Conservation (phyloP, 2,888 invertebrate genomes). For the Amphipoea lucens region DNA sequence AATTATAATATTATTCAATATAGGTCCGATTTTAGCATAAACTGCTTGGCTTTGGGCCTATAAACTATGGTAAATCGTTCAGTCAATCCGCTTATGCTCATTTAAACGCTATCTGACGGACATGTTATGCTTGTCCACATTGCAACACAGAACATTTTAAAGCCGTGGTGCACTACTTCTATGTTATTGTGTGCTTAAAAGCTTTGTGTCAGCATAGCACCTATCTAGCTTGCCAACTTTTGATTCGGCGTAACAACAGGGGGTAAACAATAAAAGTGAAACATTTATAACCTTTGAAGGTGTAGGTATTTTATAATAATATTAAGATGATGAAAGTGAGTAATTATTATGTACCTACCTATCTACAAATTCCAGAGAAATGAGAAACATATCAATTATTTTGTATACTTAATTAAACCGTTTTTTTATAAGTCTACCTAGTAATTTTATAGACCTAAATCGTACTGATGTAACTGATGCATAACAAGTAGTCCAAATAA, state of each 20-base stretch:
- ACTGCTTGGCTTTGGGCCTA: not conserved
- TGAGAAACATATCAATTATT: not conserved
- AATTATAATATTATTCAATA: not conserved
- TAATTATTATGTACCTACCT: slow-evolving; percentile 12
- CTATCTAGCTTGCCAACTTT: slow-evolving; percentile 1
- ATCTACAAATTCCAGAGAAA: slow-evolving; percentile 23
- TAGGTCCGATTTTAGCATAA: not conserved
- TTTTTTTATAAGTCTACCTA: not conserved
- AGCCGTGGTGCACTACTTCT: not conserved
- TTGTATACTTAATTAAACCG: not conserved
- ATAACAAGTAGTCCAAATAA: slow-evolving; percentile 17
- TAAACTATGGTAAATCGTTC: not conserved
- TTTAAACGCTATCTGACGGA: not conserved
- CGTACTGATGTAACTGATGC: slow-evolving; percentile 6
- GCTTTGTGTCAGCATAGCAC: not conserved
- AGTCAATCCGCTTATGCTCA: not conserved
- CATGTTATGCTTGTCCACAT: slow-evolving; percentile 1
- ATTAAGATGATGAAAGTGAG: not conserved
- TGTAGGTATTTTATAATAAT: not conserved
- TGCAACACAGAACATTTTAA: not conserved
- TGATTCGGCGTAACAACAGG: slow-evolving; percentile 4
- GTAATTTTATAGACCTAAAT: slow-evolving; percentile 14
- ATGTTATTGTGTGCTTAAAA: slow-evolving; percentile 14
- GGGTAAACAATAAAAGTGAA: slow-evolving; percentile 8
- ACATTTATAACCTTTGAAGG: slow-evolving; percentile 9